A percentile compares a stretch with the other conserved stretches of the same genome.
Conservation (phyloP, 1,140 invertebrate genomes). For the Phymorhynchus buccinoides region DNA sequence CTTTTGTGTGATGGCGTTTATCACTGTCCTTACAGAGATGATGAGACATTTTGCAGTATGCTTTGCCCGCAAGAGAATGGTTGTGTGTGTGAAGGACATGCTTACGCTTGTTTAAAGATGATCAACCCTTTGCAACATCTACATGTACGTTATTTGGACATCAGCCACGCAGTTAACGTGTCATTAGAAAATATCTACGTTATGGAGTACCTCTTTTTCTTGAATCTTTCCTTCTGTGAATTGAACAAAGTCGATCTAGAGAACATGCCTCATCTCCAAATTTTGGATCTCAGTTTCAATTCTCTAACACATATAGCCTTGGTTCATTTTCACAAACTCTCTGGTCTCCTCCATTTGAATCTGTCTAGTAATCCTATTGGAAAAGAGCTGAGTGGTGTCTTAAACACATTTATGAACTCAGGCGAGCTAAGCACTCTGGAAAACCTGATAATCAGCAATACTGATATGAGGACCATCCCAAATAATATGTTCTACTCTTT, state of each 20-base stretch:
- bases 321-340: slow-evolving; percentile 19
- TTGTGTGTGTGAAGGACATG: slow-evolving; percentile 35
- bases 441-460: slow-evolving; percentile 34
- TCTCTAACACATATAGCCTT: not conserved
- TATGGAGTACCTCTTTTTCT: slow-evolving; percentile 30
- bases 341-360: slow-evolving; percentile 32
- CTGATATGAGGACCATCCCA: not conserved
- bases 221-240: slow-evolving; percentile 34
- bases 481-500: not conserved
- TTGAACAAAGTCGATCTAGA: not conserved
- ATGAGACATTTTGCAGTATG: slow-evolving; percentile 36
- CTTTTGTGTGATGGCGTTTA: slow-evolving; percentile 37
- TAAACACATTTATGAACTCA: not conserved
- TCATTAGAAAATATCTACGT: not conserved
- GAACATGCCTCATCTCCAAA: slow-evolving; percentile 18
- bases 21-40: slow-evolving; percentile 43
- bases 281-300: slow-evolving; percentile 35
- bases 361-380: slow-evolving; percentile 32
- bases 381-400: slow-evolving; percentile 33
- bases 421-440: slow-evolving; percentile 22
- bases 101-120: slow-evolving; percentile 24
- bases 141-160: slow-evolving; percentile 34
- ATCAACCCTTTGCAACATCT: not conserved
- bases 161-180: not conserved
- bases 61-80: slow-evolving; percentile 5